These are phyloP conservation scores for Drosophila littoralis DNA, from an alignment of 1,140 invertebrate genomes.

Conservation along the genomic window DNA sequence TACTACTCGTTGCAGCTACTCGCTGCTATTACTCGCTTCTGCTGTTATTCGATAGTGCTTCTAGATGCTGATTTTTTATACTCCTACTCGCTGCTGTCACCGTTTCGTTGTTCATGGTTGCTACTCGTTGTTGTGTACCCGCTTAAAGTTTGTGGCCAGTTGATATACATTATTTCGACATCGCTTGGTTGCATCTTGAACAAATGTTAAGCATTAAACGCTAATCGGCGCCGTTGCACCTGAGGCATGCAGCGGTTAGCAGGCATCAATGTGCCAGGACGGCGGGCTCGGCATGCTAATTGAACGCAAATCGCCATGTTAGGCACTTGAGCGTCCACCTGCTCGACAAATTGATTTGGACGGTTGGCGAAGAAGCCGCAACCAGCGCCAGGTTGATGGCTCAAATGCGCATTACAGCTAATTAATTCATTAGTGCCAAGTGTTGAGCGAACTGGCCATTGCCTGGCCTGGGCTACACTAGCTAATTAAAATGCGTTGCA, in stretches of 20 bases:
- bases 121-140: neutral
- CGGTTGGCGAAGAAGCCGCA: conserved; percentile 22
- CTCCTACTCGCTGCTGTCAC: too few relatives aligned
- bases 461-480: conserved; percentile 7
- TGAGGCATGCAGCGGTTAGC: conserved; percentile 25
- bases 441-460: conserved; percentile 11
- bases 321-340: conserved; percentile 37
- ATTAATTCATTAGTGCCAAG: conserved; percentile 59
- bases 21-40: neutral
- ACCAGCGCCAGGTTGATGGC: conserved; percentile 16
- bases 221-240: conserved; percentile 57
- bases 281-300: conserved; percentile 53
- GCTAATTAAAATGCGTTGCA: conserved; percentile 60
- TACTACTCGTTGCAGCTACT: neutral
- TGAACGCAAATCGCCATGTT: conserved; percentile 70
- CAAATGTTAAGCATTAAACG: conserved; percentile 53
- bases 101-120: neutral
- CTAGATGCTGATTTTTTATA: neutral
- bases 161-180: too few relatives aligned
- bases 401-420: conserved; percentile 48
- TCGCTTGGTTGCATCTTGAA: too few relatives aligned
- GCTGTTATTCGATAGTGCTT: neutral
- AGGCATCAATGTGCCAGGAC: conserved; percentile 1
- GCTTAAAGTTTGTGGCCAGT: too few relatives aligned
- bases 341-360: conserved; percentile 63